Conservation (phyloP, 1,140 invertebrate genomes). For the Conus betulinus region DNA sequence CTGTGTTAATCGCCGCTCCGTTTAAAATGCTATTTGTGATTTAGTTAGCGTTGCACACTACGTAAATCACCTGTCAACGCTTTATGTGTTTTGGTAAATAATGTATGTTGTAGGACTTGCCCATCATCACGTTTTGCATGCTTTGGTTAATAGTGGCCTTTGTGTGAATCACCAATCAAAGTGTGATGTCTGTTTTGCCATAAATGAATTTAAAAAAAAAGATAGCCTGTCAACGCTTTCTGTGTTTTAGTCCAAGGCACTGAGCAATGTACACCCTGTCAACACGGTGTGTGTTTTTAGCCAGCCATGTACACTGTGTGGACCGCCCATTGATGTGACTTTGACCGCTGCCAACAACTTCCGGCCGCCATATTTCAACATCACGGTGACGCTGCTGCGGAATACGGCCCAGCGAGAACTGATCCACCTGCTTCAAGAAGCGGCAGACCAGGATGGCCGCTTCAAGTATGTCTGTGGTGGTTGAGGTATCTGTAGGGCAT, state of each 20-base stretch:
- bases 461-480: conserved; percentile 2
- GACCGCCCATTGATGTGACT: conserved; percentile 19
- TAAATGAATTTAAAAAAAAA: background rate
- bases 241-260: background rate
- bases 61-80: no score
- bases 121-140: no score
- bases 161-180: background rate
- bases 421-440: conserved; percentile 24
- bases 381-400: background rate
- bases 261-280: no score
- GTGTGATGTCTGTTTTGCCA: no score
- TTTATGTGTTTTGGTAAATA: no score
- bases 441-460: conserved; percentile 22
- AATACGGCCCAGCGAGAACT: conserved; percentile 19
- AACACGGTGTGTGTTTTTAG: background rate
- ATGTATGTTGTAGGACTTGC: no score
- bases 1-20: no score
- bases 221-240: background rate
- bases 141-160: background rate
- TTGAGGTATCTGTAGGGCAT: no score
- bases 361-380: background rate
- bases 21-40: no score
- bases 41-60: no score
- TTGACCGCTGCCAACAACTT: conserved; percentile 12
- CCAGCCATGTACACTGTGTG: conserved; percentile 21